These are phyloP conservation scores for Leptarthrus brevirostris DNA, from an alignment of 2,888 invertebrate genomes.

Conservation along the genomic window DNA sequence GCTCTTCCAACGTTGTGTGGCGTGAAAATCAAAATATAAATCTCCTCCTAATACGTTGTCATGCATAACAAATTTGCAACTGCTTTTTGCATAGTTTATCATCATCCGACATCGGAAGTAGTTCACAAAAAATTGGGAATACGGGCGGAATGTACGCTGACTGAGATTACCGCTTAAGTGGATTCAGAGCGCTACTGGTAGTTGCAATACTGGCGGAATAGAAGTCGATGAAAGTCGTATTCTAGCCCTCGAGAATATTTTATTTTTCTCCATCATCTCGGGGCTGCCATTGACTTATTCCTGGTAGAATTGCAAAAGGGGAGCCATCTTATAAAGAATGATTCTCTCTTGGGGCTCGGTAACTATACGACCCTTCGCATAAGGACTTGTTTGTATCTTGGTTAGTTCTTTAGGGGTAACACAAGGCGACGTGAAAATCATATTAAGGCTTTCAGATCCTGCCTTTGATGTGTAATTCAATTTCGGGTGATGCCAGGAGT, in stretches of 20 bases:
- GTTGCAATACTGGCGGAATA: background rate
- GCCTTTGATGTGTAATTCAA: slow-evolving; percentile 52
- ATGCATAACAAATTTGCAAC: slow-evolving; percentile 53
- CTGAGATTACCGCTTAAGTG: background rate
- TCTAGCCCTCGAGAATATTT: slow-evolving; percentile 32
- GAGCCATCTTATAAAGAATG: background rate
- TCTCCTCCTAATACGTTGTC: slow-evolving; percentile 52
- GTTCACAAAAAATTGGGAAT: slow-evolving; percentile 23
- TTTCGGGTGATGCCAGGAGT: slow-evolving; percentile 31
- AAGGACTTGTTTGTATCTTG: slow-evolving; percentile 40
- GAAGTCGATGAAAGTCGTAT: slow-evolving; percentile 1
- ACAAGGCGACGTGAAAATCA: slow-evolving; percentile 48
- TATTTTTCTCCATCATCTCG: slow-evolving; percentile 19
- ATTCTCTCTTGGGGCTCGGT: slow-evolving; percentile 3
- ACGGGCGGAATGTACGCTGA: background rate
- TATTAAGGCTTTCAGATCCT: slow-evolving; percentile 48
- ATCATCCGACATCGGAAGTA: slow-evolving; percentile 27
- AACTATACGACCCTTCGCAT: background rate
- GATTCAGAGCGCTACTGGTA: slow-evolving; percentile 4
- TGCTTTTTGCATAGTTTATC: slow-evolving; percentile 49
- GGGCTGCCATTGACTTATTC: slow-evolving; percentile 1
- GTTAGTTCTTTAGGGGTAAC: slow-evolving; percentile 41
- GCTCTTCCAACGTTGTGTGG: slow-evolving; percentile 35
- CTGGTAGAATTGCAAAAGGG: background rate
- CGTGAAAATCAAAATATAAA: slow-evolving; percentile 52